Conservation (phyloP, 2,797 vertebrate species). For the Anguilla obscura region DNA sequence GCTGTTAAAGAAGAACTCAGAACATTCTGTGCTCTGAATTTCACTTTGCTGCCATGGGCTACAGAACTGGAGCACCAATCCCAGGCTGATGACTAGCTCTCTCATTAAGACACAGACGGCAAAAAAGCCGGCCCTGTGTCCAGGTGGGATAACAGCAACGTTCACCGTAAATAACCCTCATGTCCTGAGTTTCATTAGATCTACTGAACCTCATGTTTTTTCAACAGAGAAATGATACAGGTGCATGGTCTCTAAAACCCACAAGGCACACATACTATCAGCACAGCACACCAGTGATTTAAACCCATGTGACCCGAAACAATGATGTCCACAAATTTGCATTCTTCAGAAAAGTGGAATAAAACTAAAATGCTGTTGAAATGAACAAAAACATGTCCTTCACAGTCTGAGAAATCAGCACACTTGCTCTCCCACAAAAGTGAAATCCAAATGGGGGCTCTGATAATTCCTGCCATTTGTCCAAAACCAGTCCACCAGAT, state of each 20-base stretch:
- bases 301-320: neutral
- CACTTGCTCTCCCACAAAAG: neutral
- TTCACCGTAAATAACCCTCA: constrained; percentile 23
- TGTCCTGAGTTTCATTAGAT: constrained; percentile 15
- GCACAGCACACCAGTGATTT: neutral
- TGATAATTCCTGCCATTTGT: neutral
- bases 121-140: neutral
- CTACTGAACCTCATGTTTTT: neutral
- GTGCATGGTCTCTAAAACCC: too few species aligned
- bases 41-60: constrained; percentile 5
- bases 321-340: neutral
- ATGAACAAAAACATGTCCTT: neutral
- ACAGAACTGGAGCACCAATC: neutral
- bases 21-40: constrained; percentile 24
- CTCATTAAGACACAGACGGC: neutral
- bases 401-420: constrained; percentile 1
- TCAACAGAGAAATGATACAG: neutral
- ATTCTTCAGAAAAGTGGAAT: neutral
- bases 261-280: neutral
- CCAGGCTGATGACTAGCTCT: neutral
- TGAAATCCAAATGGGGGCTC: constrained; percentile 7
- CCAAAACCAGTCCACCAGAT: neutral
- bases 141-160: neutral
- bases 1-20: neutral
- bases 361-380: neutral